Evolutionary conservation across 2,888 invertebrate genomes (phyloP).

Genomic region (Lamellibrachia satsuma): DNA sequence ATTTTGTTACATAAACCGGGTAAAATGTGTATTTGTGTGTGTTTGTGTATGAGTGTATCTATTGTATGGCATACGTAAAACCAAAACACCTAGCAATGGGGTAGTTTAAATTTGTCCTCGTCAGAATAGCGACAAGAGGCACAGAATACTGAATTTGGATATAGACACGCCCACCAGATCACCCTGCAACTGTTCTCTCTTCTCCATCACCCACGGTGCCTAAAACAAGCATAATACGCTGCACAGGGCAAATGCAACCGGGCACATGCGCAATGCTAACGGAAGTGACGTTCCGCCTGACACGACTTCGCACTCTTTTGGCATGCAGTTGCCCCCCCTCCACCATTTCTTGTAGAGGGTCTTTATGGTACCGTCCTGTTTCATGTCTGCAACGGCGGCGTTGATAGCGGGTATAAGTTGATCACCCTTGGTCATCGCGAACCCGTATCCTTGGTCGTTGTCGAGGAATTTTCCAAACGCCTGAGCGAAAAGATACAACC

Average conservation of each 20-base stretch:
- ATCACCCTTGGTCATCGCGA: constrained; percentile 20
- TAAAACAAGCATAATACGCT: not conserved
- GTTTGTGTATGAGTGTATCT: not conserved
- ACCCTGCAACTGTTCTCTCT: not conserved
- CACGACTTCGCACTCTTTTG: not conserved
- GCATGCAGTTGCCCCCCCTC: not conserved
- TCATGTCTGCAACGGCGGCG: not conserved
- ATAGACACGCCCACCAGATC: no score
- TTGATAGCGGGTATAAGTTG: not conserved
- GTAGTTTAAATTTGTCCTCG: not conserved
- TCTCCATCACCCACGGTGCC: not conserved
- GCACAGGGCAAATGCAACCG: not conserved
- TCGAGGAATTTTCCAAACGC: not conserved
- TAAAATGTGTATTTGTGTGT: not conserved
- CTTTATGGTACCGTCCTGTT: not conserved
- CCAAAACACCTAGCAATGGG: no score
- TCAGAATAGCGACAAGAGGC: not conserved
- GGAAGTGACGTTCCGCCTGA: not conserved
- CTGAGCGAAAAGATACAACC: not conserved
- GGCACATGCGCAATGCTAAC: not conserved
- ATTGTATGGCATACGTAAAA: no score
- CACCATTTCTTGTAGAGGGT: constrained; percentile 18
- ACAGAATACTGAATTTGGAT: no score
- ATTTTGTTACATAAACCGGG: not conserved
- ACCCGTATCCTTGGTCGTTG: not conserved